Base-by-base conservation (phyloP, 1,140 invertebrate species). In the Portunus trituberculatus region DNA sequence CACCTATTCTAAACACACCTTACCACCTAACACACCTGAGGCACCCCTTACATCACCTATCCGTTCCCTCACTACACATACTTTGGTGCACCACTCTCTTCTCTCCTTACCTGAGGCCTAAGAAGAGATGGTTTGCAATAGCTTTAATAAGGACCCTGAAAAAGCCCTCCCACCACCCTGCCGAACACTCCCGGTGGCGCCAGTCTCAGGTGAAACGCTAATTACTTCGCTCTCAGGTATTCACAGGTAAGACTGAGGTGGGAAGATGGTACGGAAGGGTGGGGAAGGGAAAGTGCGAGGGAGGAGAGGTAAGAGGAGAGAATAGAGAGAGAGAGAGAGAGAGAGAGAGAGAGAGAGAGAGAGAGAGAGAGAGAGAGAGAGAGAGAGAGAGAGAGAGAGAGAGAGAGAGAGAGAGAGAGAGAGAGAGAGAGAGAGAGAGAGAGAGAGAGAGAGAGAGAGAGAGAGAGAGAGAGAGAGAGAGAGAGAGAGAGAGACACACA, bases 131-230 rank as follows among this genome's bases (percentile, higher is more conserved):
- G 12, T 59, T 59, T 59, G 20, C 67, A 76, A 76, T 76, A 25
- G 20, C 20, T 76, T 76, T 76, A 76, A 76, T 76, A 0, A 76
- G 20, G 10, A 76, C 39, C 59, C 67, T 76, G 67, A 25, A 12
- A 25, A 76, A 76, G 67, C 67, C 67, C 67, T n/a, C 25, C 3
- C 67, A 8, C 67, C 67, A 20, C 67, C 67, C 67, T 20, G 67
- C 67, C 67, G n/a, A 76, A 76, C 67, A 76, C 67, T 20, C 67
- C 67, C n/a, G 0, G 6, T 8, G 12, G n/a, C 67, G 67, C 67
- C 67, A 76, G 20, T 76, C 67, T 76, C 67, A 76, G 67, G 67
- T 76, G 67, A 76, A 76, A 76, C 67, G n/a, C 67, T 76, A 76
- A 76, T 76, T 76, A 76, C 20, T 2, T 7, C 20, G 67, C 67